Base-by-base conservation (phyloP, 2,888 invertebrate species). In the Andrena trimmerana region DNA sequence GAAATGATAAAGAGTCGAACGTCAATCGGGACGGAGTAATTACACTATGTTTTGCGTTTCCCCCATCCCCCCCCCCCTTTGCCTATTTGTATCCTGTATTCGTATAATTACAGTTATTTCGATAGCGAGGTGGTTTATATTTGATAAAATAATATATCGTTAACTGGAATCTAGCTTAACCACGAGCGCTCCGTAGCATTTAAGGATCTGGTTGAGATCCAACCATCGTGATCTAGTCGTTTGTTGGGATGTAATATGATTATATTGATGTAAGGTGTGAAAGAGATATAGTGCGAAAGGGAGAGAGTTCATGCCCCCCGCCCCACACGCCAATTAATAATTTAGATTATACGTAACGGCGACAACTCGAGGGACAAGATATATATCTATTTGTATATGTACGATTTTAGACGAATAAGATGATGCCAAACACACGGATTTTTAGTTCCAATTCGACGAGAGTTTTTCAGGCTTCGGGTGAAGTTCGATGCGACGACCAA, bases 201-300 rank as follows among this genome's bases (percentile, higher is more conserved):
- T 92, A 92, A 92, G 90, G 90, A 91, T 91, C 90, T 91, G 91
- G 90, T 91, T 90, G 90, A 88, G 86, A 86, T 88, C 90, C 92
- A 91, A 92, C 90, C 91, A 91, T 91, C 92, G 91, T 92, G 90
- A 93, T 93, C 93, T 93, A 93, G 93, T 93, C 93, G 92, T 92
- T 90, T 92, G 88, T 91, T 92, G 91, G 91, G 88, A 91, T 93
- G 86, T 90, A 84, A 82, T 88, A 89, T 79, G 63, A 78, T 70
- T 65, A 83, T 72, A 31, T 75, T 69, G 66, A 42, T 63, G 65
- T 78, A 68, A 69, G 63, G 59, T 72, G 66, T 48, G 78, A 83
- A 74, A 72, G 70, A 33, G 71, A 66, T 52, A 66, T 60, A 54
- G 79, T 10, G 16, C 62, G 33, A 8, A 31, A 57, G 63, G 29